Evolutionary conservation across 2,797 vertebrate species (phyloP).

Genomic region (Podargus strigoides): DNA sequence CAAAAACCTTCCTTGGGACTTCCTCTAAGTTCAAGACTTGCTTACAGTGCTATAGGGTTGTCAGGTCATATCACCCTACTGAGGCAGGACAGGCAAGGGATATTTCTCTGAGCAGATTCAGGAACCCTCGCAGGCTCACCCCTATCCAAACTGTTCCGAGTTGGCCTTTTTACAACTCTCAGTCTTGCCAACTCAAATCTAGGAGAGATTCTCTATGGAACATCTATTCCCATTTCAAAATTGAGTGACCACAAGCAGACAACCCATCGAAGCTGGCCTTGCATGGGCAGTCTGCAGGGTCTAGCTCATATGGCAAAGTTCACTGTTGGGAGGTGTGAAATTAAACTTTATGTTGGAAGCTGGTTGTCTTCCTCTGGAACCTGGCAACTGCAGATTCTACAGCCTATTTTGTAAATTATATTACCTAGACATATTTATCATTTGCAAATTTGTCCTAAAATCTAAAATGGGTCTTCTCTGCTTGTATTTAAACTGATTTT

Average conservation of each 20-base stretch:
- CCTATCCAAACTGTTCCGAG: background rate
- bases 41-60: background rate
- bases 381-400: background rate
- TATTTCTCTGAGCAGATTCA: background rate
- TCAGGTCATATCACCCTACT: background rate
- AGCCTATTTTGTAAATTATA: background rate
- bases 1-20: background rate
- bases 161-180: accelerated
- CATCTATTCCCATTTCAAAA: background rate
- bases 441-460: background rate
- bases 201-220: background rate
- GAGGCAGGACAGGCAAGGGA: background rate
- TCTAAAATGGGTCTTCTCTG: background rate
- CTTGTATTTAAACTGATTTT: background rate
- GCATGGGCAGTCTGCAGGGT: background rate
- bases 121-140: background rate
- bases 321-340: background rate
- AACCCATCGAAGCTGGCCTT: background rate
- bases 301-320: background rate
- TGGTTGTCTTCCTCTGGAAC: background rate
- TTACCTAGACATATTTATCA: background rate
- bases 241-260: background rate
- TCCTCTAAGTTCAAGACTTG: background rate
- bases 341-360: background rate
- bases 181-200: background rate